Conservation (phyloP, 1,140 invertebrate species). For the Drosophila insularis region DNA sequence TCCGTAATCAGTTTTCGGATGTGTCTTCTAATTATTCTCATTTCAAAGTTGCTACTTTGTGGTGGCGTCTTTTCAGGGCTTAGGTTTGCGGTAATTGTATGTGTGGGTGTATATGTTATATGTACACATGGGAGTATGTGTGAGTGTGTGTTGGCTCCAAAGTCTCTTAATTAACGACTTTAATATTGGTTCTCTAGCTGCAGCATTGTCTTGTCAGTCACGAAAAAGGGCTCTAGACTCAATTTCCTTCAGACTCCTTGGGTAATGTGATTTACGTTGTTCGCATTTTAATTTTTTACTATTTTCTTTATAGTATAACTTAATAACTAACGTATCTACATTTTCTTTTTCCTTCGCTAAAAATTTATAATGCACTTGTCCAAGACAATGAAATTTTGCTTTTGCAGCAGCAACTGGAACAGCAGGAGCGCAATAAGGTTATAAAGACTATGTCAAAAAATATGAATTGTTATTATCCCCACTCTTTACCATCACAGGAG, state of each 20-base stretch:
- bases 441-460: conserved; percentile 1
- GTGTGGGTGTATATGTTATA: conserved; percentile 23
- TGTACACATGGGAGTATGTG: not conserved
- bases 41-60: conserved; percentile 13
- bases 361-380: conserved; percentile 19
- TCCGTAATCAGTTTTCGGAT: conserved; percentile 9
- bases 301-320: not conserved
- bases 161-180: conserved; percentile 59
- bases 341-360: not conserved
- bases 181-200: conserved; percentile 54
- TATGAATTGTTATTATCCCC: not conserved
- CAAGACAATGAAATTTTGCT: conserved; percentile 30
- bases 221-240: conserved; percentile 53
- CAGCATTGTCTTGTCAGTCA: conserved; percentile 36
- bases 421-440: not conserved
- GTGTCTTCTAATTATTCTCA: conserved; percentile 15
- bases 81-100: conserved; percentile 40
- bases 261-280: conserved; percentile 24
- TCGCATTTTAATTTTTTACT: conserved; percentile 22
- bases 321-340: not conserved
- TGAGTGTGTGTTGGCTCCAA: conserved; percentile 23
- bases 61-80: conserved; percentile 23
- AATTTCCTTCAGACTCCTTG: conserved; percentile 38
- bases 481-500: not conserved
- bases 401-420: not conserved